phyloP scores from a whole-genome alignment of 1,140 invertebrate species.

The Drosophila sechellia region DNA sequence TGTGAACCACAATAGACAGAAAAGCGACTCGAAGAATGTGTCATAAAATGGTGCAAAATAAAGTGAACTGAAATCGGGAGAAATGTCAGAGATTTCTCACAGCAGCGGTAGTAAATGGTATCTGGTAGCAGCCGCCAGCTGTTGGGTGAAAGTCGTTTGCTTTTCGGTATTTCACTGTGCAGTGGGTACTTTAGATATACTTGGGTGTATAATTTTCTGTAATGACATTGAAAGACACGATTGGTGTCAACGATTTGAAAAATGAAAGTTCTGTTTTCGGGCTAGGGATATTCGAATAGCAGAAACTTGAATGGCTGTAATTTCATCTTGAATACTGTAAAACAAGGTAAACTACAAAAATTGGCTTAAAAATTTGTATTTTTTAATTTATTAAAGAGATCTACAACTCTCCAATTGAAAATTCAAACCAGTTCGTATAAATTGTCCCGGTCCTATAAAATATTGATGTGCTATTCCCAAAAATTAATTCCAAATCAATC shows the following conservation, averaged over 20 bases:
- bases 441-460: too few relatives aligned
- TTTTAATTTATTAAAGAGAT: too few relatives aligned
- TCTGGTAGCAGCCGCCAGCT: slow-evolving; percentile 29
- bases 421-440: too few relatives aligned
- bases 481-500: background rate
- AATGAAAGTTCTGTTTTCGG: slow-evolving; percentile 43
- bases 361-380: too few relatives aligned
- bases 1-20: slow-evolving; percentile 30
- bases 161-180: slow-evolving; percentile 19
- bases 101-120: slow-evolving; percentile 40
- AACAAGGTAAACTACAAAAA: too few relatives aligned
- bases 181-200: slow-evolving; percentile 31
- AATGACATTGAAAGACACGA: slow-evolving; percentile 47
- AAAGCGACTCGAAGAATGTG: slow-evolving; percentile 46
- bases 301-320: background rate
- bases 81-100: slow-evolving; percentile 59
- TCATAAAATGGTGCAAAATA: slow-evolving; percentile 59
- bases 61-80: slow-evolving; percentile 51
- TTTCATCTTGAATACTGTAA: too few relatives aligned
- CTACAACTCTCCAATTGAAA: too few relatives aligned
- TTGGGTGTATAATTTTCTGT: slow-evolving; percentile 40
- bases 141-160: slow-evolving; percentile 53
- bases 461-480: background rate
- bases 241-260: slow-evolving; percentile 14
- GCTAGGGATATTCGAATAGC: background rate